phyloP scores from a whole-genome alignment of 2,113 vertebrate genomes.

The Eretmochelys imbricata region DNA sequence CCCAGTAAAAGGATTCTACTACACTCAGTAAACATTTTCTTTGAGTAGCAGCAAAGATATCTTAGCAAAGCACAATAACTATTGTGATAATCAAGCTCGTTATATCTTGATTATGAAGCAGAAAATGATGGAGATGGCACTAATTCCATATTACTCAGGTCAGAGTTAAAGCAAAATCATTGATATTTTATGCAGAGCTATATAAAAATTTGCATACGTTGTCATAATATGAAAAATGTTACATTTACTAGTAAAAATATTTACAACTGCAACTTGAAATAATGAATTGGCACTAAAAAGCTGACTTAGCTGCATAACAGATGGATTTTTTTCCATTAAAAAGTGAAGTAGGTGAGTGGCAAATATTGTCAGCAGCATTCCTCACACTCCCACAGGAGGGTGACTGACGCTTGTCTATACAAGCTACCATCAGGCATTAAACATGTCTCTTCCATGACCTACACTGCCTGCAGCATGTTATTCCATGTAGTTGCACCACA shows the following conservation, averaged over 20 bases:
- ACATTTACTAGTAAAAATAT: neutral
- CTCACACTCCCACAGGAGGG: neutral
- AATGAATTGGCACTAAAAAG: neutral
- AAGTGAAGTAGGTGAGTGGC: neutral
- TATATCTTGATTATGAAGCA: neutral
- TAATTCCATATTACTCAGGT: neutral
- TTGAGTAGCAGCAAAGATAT: fast-evolving
- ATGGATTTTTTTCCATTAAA: neutral
- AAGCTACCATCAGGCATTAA: neutral
- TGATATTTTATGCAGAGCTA: neutral
- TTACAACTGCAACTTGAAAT: neutral
- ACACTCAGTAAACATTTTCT: neutral
- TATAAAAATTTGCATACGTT: neutral
- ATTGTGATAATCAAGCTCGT: neutral
- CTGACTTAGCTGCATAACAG: neutral
- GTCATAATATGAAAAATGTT: neutral
- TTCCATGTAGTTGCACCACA: neutral
- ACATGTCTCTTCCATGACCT: neutral
- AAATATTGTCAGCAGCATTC: neutral
- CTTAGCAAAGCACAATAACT: neutral
- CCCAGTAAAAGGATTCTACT: neutral
- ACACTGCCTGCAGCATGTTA: neutral
- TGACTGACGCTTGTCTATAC: neutral
- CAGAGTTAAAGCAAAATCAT: neutral
- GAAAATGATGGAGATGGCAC: neutral